Base-by-base conservation (phyloP, 2,888 invertebrate genomes). In the Mesoligia furuncula region DNA sequence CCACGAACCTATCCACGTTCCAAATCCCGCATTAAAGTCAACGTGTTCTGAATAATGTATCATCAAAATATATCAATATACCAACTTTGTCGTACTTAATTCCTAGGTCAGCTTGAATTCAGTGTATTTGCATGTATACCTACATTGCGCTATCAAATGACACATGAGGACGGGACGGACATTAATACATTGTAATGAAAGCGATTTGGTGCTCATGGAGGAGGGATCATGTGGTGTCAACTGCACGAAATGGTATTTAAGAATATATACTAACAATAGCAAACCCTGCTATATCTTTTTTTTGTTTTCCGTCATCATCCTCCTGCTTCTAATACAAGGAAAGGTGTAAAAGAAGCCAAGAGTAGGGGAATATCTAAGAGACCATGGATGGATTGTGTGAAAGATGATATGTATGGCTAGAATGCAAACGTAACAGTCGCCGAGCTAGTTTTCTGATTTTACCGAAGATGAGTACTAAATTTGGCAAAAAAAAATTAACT, bases 1-100 rank as follows among this genome's bases (percentile, higher is more conserved):
- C 27, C 42, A 54, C 54, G 13, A 20, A 62, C 15, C 24, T 11
- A 59, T 9, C 66, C 84, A 79, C 64, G 71, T 51, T 69, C 17
- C 0, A 11, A 54, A 70, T 73, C 59, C 65, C 54, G 54, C 75
- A 73, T 81, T 71, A 62, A 39, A 48, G 15, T 4, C 82, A 72
- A 77, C 83, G 73, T 85, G 64, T 45, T 11, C 68, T 85, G 85
- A 83, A 84, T 84, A 72, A 77, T 73, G 71, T 62, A 81, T 61
- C 27, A 65, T 39, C 24, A 73, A 77, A 80, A 80, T 71, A 71
- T 85, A 76, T 65, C 65, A 67, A 80, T 67, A 76, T 27, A 76
- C 64, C 54, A 27, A 57, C 17, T 36, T 11, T 61, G 27, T 57
- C 48, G 42, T 61, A 67, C 65, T 68, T 76, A 71, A 85, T 71